phyloP scores from a whole-genome alignment of 2,888 invertebrate genomes.

The Drosophila sordidula region DNA sequence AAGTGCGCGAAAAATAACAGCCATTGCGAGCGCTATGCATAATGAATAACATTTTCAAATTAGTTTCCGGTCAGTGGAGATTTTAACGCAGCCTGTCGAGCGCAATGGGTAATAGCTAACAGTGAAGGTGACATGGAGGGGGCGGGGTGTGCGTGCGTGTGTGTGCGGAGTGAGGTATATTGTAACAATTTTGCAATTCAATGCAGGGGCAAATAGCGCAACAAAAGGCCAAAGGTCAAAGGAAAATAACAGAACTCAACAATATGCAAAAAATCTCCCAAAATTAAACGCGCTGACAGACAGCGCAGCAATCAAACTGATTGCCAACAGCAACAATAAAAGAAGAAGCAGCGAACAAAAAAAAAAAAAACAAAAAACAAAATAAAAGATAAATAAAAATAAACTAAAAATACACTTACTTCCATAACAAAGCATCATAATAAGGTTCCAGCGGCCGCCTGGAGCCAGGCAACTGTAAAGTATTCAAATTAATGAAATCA shows the following conservation, averaged over 20 bases:
- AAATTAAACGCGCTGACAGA: slow-evolving; percentile 25
- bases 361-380: neutral
- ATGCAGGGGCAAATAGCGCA: slow-evolving; percentile 34
- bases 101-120: slow-evolving; percentile 35
- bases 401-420: slow-evolving; percentile 15
- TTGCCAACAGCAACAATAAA: slow-evolving; percentile 33
- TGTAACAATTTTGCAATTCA: slow-evolving; percentile 49
- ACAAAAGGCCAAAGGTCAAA: slow-evolving; percentile 30
- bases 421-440: slow-evolving; percentile 23
- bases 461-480: slow-evolving; percentile 37
- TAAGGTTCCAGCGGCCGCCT: slow-evolving; percentile 14
- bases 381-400: no score
- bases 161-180: neutral
- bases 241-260: slow-evolving; percentile 1
- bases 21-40: slow-evolving; percentile 67
- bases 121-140: neutral
- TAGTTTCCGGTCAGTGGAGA: slow-evolving; percentile 80
- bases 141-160: neutral
- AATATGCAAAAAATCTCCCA: slow-evolving; percentile 17
- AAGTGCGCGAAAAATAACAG: slow-evolving; percentile 59
- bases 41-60: slow-evolving; percentile 80
- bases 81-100: slow-evolving; percentile 70
- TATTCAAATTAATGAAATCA: slow-evolving; percentile 59
- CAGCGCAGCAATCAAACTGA: slow-evolving; percentile 59
- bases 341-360: neutral